Evolutionary conservation across 2,113 vertebrate genomes (phyloP).

Genomic region (Dasyprocta punctata): DNA sequence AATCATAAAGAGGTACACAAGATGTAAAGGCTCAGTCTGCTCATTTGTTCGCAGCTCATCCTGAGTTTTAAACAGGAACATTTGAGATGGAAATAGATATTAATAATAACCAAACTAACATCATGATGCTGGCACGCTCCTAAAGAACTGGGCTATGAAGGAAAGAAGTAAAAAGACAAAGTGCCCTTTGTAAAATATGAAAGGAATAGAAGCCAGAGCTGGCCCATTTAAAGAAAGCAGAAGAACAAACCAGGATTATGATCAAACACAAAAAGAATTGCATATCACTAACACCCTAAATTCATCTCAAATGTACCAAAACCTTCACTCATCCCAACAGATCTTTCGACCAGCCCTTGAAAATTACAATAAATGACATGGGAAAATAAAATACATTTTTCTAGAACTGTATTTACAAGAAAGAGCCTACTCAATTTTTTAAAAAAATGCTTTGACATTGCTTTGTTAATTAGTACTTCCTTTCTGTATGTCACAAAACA

Average conservation of each 20-base stretch:
- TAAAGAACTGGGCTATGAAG: neutral
- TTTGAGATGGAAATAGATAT: neutral
- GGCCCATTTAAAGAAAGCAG: neutral
- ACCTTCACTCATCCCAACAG: neutral
- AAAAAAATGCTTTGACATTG: neutral
- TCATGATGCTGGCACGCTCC: neutral
- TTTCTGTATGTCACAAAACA: neutral
- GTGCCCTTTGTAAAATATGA: neutral
- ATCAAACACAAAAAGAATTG: neutral
- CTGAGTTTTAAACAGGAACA: conserved; percentile 60
- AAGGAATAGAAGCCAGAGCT: neutral
- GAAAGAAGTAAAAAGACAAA: neutral
- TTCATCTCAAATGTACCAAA: neutral
- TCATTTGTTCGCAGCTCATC: conserved; percentile 76
- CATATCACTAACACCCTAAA: neutral
- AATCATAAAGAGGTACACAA: conserved; percentile 80
- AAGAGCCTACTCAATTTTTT: neutral
- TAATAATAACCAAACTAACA: neutral
- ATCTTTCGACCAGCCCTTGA: neutral
- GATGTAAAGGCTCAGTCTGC: conserved; percentile 77
- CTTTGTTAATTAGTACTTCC: neutral
- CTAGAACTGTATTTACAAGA: conserved; percentile 10
- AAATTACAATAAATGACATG: neutral
- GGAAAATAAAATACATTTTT: neutral
- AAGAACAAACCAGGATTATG: neutral